Base-by-base conservation (phyloP, 2,797 vertebrate species). In the Hemitrygon akajei region DNA sequence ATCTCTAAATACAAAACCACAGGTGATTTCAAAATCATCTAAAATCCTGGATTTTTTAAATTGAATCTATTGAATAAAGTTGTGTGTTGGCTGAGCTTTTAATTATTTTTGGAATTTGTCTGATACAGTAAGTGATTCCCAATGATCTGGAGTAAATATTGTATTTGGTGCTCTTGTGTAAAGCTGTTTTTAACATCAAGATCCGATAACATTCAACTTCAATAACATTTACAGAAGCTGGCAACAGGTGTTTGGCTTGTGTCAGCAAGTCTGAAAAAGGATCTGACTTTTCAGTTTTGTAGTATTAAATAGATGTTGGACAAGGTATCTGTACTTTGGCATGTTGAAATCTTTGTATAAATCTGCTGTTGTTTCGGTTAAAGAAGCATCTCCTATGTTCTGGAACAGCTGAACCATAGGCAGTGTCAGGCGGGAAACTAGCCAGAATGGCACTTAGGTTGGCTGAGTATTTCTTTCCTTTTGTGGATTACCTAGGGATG, bases 161-260 rank as follows among this genome's bases (percentile, higher is more conserved):
- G 20, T 89, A 89, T 89, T 89, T 89, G n/a, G 63, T 37, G 34
- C 63, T 37, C 63, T 37, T 66, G 47, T 34, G 20, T 60, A 69
- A 69, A 89, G 20, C n/a, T 18, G 37, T 89, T 89, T 89, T 60
- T 37, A 63, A 69, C 40, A 89, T 89, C 47, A 47, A 47, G 4
- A 47, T 47, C 47, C 47, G 47, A 47, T 47, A 47, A 47, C 47
- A 47, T 47, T 47, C 47, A 47, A 47, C 47, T 47, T 69, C 66
- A 69, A 89, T 69, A 89, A 69, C 86, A 89, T 89, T 89, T 89
- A 89, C 34, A 69, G 86, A 69, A n/a, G 60, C n/a, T 89, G 86
- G 20, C 34, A 69, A 40, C 91, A 93, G 73, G 91, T 75, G 71
- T 18, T 93, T 93, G 69, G 47, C 91, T 11, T 92, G 91, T 92